A percentile compares a stretch with the other conserved stretches of the same genome.
phyloP scores from a whole-genome alignment of 2,113 vertebrate genomes.

The Lepus americanus region DNA sequence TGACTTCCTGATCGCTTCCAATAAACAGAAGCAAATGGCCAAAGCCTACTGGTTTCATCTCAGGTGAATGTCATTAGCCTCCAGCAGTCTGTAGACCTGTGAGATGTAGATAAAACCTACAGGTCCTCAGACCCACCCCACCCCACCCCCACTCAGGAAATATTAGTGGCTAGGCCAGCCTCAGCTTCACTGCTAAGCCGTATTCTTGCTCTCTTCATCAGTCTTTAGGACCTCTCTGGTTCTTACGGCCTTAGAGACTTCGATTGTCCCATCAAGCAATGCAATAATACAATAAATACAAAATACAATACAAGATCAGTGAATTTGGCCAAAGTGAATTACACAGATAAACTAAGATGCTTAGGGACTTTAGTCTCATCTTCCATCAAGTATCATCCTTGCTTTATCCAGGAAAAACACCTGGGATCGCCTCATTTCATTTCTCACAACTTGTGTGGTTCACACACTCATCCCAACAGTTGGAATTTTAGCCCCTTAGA shows the following conservation, averaged over 20 bases:
- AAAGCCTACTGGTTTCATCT: neutral
- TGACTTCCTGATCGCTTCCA: neutral
- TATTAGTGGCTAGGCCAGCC: neutral
- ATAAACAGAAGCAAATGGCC: neutral
- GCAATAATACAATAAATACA: too few species aligned
- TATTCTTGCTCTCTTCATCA: neutral
- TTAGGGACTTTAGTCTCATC: neutral
- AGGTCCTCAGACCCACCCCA: neutral
- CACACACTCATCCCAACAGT: slow-evolving; percentile 14
- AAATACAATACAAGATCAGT: neutral
- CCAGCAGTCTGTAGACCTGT: neutral
- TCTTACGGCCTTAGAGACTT: neutral
- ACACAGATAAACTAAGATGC: neutral
- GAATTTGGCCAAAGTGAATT: neutral
- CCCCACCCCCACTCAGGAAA: neutral
- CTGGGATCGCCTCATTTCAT: neutral
- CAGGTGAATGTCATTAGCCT: neutral
- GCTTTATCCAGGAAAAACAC: slow-evolving; percentile 60
- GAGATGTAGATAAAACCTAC: neutral
- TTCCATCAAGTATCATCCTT: slow-evolving; percentile 34
- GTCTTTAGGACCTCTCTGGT: slow-evolving; percentile 25
- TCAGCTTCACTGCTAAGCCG: neutral
- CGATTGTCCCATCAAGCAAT: neutral
- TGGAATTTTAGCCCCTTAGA: slow-evolving; percentile 7
- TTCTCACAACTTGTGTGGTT: slow-evolving; percentile 21